phyloP scores from a whole-genome alignment of 92 coral and sea anemone genomes.

The Epizoanthus fatuus region DNA sequence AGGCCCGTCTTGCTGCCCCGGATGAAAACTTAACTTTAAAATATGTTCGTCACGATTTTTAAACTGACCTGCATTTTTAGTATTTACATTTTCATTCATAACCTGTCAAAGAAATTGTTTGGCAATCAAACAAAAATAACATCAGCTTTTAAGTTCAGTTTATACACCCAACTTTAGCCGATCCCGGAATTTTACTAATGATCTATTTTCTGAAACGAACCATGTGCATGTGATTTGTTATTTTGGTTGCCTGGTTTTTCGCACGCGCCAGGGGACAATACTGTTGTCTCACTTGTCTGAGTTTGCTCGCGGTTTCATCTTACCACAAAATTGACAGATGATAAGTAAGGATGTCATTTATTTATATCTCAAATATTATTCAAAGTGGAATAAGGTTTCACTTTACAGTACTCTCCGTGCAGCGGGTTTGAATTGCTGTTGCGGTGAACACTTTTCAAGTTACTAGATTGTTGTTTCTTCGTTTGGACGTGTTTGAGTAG shows the following conservation, averaged over 20 bases:
- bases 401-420: background rate
- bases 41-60: no score
- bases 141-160: background rate
- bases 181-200: background rate
- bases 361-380: conserved; percentile 13
- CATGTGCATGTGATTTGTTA: background rate
- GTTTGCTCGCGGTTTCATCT: background rate
- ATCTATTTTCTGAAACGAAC: background rate
- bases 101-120: conserved; percentile 3
- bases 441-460: background rate
- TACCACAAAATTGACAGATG: conserved; percentile 31
- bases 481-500: background rate
- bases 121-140: background rate
- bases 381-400: conserved; percentile 22
- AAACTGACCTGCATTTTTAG: background rate
- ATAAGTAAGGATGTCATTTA: conserved; percentile 26
- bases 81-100: background rate
- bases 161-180: background rate
- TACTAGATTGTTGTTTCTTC: background rate
- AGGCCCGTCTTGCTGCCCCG: background rate
- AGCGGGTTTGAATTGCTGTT: background rate
- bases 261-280: background rate
- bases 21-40: background rate
- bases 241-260: background rate
- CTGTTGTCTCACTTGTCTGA: no score